Evolutionary conservation across 2,888 invertebrate species (phyloP).

Genomic region (Phyto melanocephala): DNA sequence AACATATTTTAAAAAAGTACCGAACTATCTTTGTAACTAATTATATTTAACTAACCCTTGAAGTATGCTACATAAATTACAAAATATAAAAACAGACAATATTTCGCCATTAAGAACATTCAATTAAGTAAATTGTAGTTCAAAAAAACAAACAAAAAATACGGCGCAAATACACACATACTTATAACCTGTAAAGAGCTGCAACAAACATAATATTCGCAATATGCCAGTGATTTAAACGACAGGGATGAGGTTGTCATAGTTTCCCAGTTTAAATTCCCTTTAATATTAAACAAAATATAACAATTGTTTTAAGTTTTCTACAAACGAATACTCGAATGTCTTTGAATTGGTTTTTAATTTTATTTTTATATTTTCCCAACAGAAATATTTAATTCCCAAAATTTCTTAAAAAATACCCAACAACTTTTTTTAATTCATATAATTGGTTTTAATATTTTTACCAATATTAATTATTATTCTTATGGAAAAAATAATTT

Average conservation of each 20-base stretch:
- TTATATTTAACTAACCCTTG: not conserved
- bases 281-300: no score
- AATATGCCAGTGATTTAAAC: no score
- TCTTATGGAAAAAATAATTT: not conserved
- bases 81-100: not conserved
- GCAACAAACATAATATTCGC: no score
- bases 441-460: no score
- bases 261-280: no score
- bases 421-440: not conserved
- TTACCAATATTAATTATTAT: not conserved
- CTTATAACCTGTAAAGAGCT: no score
- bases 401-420: not conserved
- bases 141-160: conserved; percentile 30
- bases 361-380: not conserved
- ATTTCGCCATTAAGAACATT: conserved; percentile 2
- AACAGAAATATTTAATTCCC: not conserved
- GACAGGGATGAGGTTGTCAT: no score
- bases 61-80: not conserved
- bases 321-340: no score
- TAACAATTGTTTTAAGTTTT: not conserved
- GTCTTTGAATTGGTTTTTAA: no score
- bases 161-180: no score
- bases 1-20: not conserved
- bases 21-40: not conserved
- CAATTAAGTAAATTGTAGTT: conserved; percentile 41